Evolutionary conservation across 2,113 vertebrate genomes (phyloP).

Genomic region (Onychostruthus taczanowskii): DNA sequence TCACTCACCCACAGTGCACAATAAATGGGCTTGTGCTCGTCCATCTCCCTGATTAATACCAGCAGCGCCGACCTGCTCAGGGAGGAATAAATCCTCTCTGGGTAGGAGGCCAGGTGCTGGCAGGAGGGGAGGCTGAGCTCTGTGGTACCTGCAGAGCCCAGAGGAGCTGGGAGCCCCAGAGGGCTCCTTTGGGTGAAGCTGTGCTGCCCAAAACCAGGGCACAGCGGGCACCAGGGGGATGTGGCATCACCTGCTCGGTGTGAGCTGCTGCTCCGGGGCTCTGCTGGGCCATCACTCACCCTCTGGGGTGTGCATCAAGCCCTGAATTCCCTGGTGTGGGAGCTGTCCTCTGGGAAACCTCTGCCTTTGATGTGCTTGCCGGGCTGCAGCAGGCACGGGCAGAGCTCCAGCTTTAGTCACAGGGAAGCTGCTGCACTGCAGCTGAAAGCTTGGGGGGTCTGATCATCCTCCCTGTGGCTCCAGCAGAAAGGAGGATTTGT

Average conservation of each 20-base stretch:
- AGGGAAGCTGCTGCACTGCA: background rate
- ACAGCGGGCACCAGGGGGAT: accelerated
- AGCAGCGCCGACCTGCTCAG: background rate
- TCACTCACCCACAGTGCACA: background rate
- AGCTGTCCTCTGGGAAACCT: background rate
- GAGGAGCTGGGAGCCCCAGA: background rate
- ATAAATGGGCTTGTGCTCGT: background rate
- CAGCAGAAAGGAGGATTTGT: background rate
- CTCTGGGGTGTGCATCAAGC: background rate
- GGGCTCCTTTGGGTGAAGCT: background rate
- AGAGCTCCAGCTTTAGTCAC: background rate
- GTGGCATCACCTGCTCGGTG: background rate
- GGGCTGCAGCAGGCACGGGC: background rate
- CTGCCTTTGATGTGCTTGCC: background rate
- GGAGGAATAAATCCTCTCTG: constrained; percentile 10
- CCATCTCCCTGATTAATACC: constrained; percentile 31
- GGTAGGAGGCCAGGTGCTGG: background rate
- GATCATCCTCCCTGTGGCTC: background rate
- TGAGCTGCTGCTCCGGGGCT: background rate
- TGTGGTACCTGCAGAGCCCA: background rate
- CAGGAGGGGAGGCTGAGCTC: background rate
- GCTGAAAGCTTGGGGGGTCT: background rate
- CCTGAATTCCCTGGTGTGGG: background rate
- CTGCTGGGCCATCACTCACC: background rate
- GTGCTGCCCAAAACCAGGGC: background rate